Base-by-base conservation (phyloP, 2,797 vertebrate species). In the Oreochromis mossambicus region DNA sequence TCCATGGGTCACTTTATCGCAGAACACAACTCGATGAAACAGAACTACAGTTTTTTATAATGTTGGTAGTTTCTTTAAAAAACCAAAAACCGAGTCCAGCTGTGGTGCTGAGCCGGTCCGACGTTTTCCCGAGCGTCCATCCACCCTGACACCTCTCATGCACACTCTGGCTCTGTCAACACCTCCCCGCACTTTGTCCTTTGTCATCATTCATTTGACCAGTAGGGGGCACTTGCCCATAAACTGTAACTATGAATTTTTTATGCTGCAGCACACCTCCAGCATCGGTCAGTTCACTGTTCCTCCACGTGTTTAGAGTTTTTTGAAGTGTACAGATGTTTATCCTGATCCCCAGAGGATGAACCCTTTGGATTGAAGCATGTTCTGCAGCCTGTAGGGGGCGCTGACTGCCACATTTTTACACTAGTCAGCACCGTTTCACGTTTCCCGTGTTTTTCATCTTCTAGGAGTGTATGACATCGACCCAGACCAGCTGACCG, bases 401-500 rank as follows among this genome's bases (percentile, higher is more conserved):
- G 63, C 12, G 9, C 68, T 29, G 70, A 32, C 70, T 32, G 70
- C 6, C 24, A 13, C 10, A 32, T 7, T n/a, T 66, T 50, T 50
- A 75, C 17, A 19, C 24, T 17, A 3, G 68, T 73, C 3, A 8
- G 26, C 70, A 32, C 8, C 2, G 5, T 68, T 43, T 54, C 19
- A 78, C 12, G 4, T 51, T 9, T 10, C 36, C 8, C 7, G 17
- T 26, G 11, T 82, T 6, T 29, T 29, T 38, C 73, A 2, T 78
- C 66, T 79, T 81, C 13, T 55, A 92, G 90, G 90, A 79, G 19
- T 54, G 36, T 9, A 12, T 77, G 50, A 51, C 21, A 61, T 26
- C 7, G 26, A 61, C 13, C 14, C 77, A 32, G 61, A 85, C 79
- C 90, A 81, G 76, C 83, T 89, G 90, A 91, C 77, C 46, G n/a